Base-by-base conservation (phyloP, 1,140 invertebrate genomes). In the Epicauta chinensis region DNA sequence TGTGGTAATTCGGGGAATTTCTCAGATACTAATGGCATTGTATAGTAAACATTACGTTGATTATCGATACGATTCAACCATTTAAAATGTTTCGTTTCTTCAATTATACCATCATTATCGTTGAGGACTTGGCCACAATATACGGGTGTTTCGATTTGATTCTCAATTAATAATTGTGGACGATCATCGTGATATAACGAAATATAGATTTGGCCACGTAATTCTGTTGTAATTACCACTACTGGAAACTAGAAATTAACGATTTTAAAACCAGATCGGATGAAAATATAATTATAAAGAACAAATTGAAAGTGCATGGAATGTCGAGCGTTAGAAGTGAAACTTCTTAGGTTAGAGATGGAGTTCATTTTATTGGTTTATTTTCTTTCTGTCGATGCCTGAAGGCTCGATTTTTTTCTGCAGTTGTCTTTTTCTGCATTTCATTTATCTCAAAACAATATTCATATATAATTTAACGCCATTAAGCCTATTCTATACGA, bases 151-250 rank as follows among this genome's bases (percentile, higher is more conserved):
- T 55, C 56, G 32, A 59, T 63, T 50, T 56, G 59, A 51, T 71
- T 71, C 60, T 68, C 64, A 7, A 67, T 66, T 12, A 64, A 55
- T 9, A 68, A 48, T 55, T 70, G 68, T 5, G 82, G 82, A 63
- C 77, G 70, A 9, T 72, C 58, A 61, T 86, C 81, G 37, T 68
- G 60, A 56, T 80, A 74, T 23, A 83, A 66, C 16, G 78, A 73
- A 31, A 85, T 65, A 51, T 75, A 84, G 0, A 73, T 73, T 36
- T 77, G 75, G 16, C 76, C 77, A 55, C 77, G 75, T 11, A 75
- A 71, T 57, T 80, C 74, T 61, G 77, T 74, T 2, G 69, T 73
- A 2, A 73, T 77, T 7, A 80, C 53, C 0, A 78, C 71, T 6
- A 78, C 53, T 3, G 78, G 75, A 16, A 77, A 55, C 49, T 70